phyloP scores from a whole-genome alignment of 2,797 vertebrate genomes.

The Syngnathus rostellatus region DNA sequence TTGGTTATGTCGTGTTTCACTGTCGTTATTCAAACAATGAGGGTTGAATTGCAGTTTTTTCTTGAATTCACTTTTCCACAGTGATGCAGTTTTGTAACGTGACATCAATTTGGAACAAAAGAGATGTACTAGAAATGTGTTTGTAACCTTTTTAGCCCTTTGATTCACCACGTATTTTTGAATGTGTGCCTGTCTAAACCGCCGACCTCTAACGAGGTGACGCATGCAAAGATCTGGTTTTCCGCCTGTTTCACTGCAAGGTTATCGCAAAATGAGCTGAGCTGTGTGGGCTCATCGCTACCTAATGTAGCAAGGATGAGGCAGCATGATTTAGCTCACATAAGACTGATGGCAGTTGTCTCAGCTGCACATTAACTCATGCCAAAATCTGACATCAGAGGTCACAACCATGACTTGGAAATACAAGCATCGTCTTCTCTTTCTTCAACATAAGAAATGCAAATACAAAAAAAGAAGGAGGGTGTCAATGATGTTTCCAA shows the following conservation, averaged over 20 bases:
- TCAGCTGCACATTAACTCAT: slow-evolving; percentile 22
- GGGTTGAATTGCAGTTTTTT: background rate
- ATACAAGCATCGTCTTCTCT: slow-evolving; percentile 9
- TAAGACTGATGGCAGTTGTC: slow-evolving; percentile 42
- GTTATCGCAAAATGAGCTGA: slow-evolving; percentile 49
- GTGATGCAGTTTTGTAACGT: background rate
- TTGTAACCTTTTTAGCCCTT: background rate
- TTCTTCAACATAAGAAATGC: background rate
- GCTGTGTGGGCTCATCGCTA: slow-evolving; percentile 28
- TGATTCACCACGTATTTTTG: slow-evolving; percentile 1
- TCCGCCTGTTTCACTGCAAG: slow-evolving; percentile 53
- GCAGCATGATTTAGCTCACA: slow-evolving; percentile 10
- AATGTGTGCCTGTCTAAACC: slow-evolving; percentile 1
- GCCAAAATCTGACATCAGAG: slow-evolving; percentile 20
- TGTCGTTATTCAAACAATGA: background rate
- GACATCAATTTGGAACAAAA: background rate
- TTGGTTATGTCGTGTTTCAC: slow-evolving; percentile 56
- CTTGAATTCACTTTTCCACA: background rate
- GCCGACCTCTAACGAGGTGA: slow-evolving; percentile 38
- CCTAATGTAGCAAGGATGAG: slow-evolving; percentile 43
- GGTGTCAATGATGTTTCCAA: too few species aligned
- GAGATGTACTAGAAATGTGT: too few species aligned
- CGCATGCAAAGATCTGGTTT: slow-evolving; percentile 41
- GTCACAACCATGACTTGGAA: slow-evolving; percentile 13
- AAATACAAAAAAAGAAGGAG: too few species aligned